phyloP scores from a whole-genome alignment of 2,888 invertebrate species.

The Conchocele bisecta region DNA sequence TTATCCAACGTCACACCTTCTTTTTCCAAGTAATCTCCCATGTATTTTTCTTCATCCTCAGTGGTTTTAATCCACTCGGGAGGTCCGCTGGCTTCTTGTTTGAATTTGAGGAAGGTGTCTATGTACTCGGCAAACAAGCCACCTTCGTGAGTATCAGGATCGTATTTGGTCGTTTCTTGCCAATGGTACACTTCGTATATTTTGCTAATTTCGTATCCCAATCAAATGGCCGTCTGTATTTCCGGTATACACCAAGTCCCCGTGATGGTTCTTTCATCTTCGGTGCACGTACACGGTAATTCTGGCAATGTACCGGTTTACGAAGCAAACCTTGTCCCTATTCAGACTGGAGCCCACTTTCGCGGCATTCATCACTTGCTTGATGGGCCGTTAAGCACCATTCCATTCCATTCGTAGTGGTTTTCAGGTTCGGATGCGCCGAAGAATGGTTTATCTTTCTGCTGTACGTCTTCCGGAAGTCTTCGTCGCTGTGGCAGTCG shows the following conservation, averaged over 20 bases:
- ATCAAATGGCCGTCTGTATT: conserved; percentile 71
- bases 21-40: background rate
- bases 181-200: conserved; percentile 77
- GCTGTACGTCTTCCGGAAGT: too few species aligned
- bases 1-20: background rate
- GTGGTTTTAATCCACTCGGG: conserved; percentile 3
- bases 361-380: too few species aligned
- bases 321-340: too few species aligned
- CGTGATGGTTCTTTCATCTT: conserved; percentile 62
- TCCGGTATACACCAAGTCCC: conserved; percentile 80
- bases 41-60: background rate
- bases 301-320: too few species aligned
- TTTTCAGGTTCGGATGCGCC: too few species aligned
- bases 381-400: too few species aligned
- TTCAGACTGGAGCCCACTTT: too few species aligned
- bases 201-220: conserved; percentile 75
- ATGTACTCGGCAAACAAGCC: conserved; percentile 77
- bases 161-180: conserved; percentile 48
- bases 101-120: conserved; percentile 58
- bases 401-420: too few species aligned
- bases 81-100: conserved; percentile 2
- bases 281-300: conserved; percentile 76
- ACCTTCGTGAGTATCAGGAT: conserved; percentile 33
- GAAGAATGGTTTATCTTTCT: too few species aligned
- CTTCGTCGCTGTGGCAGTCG: too few species aligned